Base-by-base conservation (phyloP, 1,140 invertebrate species). In the Bursaphelenchus mucronatus region DNA sequence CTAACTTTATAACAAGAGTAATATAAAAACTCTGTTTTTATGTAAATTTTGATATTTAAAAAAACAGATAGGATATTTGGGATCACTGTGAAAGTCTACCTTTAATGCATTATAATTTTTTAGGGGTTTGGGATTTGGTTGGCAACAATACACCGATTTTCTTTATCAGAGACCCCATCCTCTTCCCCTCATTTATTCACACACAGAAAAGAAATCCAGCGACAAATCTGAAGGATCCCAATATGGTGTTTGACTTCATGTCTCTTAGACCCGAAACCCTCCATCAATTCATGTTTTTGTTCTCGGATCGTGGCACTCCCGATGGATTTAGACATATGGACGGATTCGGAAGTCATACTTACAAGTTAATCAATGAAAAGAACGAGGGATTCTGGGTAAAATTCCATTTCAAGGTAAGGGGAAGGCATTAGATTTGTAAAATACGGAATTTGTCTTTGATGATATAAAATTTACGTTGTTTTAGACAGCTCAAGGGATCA, bases 311-410 rank as follows among this genome's bases (percentile, higher is more conserved):
- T 74, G 94, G 93, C 49, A 93, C 90, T 66, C 93, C 93, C n/a
- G 90, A 94, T 81, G 91, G 92, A n/a, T 72, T 49, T 50, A 86
- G 90, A 63, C 87, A 90, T 78, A 96, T 97, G 92, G 90, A 96
- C 80, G 91, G 93, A 19, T 97, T 92, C 82, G 92, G 91, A 0
- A 92, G 90, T 7, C 92, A 97, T 82, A 95, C 93, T 5, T 96
- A 93, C 81, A 94, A 94, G 81, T 80, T 95, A 59, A 87, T 95
- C 1, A 94, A 96, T 83, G 86, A 84, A 11, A 83, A 89, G 59
- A 87, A 88, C 4, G 86, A 90, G 63, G 82, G 87, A 10, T 84
- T 91, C 54, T 96, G 91, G 82, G 90, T 89, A 68, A 96, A 95
- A 86, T 96, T 95, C 86, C 91, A 94, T 79, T 89, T 88, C 59